These are phyloP conservation scores for Cottus gobio DNA, from an alignment of 2,113 vertebrate genomes.

Conservation along the genomic window DNA sequence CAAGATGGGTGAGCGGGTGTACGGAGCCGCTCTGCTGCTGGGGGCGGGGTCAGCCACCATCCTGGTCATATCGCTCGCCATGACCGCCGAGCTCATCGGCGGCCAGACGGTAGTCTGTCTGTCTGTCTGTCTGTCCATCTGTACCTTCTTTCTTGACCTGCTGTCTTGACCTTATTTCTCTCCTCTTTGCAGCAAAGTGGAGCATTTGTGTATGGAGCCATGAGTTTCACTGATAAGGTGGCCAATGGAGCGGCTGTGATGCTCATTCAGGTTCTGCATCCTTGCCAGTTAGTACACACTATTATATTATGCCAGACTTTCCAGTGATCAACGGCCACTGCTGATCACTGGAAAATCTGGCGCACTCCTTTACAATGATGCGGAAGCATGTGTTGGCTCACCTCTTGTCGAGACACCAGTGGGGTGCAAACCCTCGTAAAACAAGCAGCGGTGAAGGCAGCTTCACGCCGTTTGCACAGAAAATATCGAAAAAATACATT, in stretches of 20 bases:
- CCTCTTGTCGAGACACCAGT: too few relatives aligned
- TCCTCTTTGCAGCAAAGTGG: constrained; percentile 86
- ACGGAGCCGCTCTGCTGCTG: neutral
- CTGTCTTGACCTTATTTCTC: too few relatives aligned
- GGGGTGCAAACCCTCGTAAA: too few relatives aligned
- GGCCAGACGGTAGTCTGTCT: constrained; percentile 85
- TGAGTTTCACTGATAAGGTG: constrained; percentile 97
- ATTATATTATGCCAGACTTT: too few relatives aligned
- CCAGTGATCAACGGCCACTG: too few relatives aligned
- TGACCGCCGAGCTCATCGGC: neutral
- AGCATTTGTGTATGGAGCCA: constrained; percentile 94
- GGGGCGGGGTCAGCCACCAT: neutral
- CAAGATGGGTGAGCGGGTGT: neutral
- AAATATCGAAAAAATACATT: neutral
- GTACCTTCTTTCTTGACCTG: too few relatives aligned
- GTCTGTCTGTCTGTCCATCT: too few relatives aligned
- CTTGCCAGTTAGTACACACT: constrained; percentile 88
- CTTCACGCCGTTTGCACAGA: too few relatives aligned
- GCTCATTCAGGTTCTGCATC: constrained; percentile 89
- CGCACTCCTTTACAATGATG: too few relatives aligned
- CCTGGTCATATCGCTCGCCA: neutral
- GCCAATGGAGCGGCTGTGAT: constrained; percentile 93
- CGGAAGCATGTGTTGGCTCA: too few relatives aligned
- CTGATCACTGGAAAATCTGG: too few relatives aligned
- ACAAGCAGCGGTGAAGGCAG: too few relatives aligned